Conservation (phyloP, 2,113 vertebrate genomes). For the Neopipo cinnamomea region DNA sequence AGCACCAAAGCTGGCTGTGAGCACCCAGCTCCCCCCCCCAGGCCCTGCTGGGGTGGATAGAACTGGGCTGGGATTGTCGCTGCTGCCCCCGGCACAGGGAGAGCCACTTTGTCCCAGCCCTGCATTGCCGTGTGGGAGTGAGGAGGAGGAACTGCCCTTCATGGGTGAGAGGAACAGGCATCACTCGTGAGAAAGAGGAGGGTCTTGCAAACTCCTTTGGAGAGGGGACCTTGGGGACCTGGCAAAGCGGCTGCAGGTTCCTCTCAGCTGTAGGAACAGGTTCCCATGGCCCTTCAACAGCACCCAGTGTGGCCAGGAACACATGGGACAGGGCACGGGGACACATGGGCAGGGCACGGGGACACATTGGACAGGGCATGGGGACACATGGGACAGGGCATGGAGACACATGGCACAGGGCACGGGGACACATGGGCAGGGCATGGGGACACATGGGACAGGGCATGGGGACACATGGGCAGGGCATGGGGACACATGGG, state of each 20-base stretch:
- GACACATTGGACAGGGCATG: not conserved
- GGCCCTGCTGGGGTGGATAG: not conserved
- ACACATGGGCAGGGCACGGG: not conserved
- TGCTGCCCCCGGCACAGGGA: not conserved
- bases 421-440: no score
- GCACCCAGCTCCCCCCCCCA: not conserved
- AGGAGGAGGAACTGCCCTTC: not conserved
- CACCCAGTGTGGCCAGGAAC: not conserved
- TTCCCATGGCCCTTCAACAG: not conserved
- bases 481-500: no score
- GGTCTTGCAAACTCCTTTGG: not conserved
- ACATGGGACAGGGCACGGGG: not conserved
- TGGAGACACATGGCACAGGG: not conserved
- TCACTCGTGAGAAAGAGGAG: not conserved
- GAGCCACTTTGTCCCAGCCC: not conserved
- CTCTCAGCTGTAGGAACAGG: not conserved
- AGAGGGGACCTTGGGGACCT: not conserved
- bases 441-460: fast-evolving
- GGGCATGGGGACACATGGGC: not conserved
- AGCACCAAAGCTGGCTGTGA: not conserved
- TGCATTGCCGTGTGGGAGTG: fast-evolving
- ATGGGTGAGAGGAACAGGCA: not conserved
- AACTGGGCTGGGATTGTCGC: not conserved
- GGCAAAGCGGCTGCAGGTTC: not conserved
- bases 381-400: not conserved